A percentile compares a stretch with the other conserved stretches of the same genome.
Evolutionary conservation across 2,888 invertebrate genomes (phyloP).

Genomic region (Elysia crispata): DNA sequence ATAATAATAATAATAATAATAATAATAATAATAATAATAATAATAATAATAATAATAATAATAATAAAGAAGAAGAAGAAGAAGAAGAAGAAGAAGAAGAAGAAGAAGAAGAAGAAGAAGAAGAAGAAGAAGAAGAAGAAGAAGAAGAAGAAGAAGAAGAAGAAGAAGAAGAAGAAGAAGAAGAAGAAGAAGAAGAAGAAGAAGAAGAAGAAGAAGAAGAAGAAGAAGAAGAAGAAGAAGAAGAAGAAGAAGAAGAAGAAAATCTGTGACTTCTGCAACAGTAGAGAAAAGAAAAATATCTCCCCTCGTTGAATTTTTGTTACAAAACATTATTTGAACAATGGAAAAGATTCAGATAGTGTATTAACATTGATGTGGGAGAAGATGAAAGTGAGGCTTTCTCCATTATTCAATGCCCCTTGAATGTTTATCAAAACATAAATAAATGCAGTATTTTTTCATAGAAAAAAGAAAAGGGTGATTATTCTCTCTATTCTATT

Average conservation of each 20-base stretch:
- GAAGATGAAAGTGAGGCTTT: too few species aligned
- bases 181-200: constrained; percentile 16
- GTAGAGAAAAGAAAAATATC: too few species aligned
- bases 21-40: neutral
- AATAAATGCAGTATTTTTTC: too few species aligned
- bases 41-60: neutral
- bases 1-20: constrained; percentile 1
- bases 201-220: constrained; percentile 27
- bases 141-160: neutral
- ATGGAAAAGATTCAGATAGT: too few species aligned
- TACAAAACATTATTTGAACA: too few species aligned
- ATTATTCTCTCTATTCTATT: too few species aligned
- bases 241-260: constrained; percentile 29
- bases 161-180: too few species aligned
- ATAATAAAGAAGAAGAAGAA: neutral
- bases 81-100: constrained; percentile 15
- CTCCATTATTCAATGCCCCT: too few species aligned
- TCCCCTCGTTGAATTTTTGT: too few species aligned
- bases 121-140: constrained; percentile 24
- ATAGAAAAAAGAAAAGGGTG: too few species aligned
- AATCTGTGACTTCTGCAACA: neutral
- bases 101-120: constrained; percentile 30
- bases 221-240: constrained; percentile 24
- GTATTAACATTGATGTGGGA: too few species aligned
- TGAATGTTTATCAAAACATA: too few species aligned